Evolutionary conservation across 2,888 invertebrate species (phyloP).

Genomic region (Torymus aiolomorphi): DNA sequence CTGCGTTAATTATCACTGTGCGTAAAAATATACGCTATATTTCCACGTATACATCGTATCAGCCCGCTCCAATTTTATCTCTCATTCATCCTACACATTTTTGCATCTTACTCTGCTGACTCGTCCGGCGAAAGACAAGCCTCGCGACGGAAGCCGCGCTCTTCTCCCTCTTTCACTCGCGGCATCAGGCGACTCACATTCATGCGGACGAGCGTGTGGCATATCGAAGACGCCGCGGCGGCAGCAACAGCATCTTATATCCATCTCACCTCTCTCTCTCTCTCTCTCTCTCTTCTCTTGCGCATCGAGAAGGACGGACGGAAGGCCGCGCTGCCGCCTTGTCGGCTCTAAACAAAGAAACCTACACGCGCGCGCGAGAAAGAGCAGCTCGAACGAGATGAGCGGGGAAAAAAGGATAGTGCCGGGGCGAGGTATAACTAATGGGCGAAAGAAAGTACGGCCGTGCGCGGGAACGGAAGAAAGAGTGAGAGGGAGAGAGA

Average conservation of each 20-base stretch:
- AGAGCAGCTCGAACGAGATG: slow-evolving; percentile 47
- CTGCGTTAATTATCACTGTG: too few species aligned
- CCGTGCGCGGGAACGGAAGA: slow-evolving; percentile 41
- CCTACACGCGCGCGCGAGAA: neutral
- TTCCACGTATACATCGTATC: neutral
- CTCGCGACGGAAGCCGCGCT: slow-evolving; percentile 26
- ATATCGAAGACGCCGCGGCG: neutral
- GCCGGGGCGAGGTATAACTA: slow-evolving; percentile 55
- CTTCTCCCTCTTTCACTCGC: neutral
- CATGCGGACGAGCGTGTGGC: slow-evolving; percentile 28
- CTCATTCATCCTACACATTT: neutral
- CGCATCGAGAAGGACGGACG: neutral
- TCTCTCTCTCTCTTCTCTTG: too few species aligned
- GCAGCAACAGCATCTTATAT: neutral
- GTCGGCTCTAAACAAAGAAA: slow-evolving; percentile 43
- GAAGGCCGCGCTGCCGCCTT: neutral
- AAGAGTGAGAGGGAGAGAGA: slow-evolving; percentile 57
- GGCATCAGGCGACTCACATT: slow-evolving; percentile 35
- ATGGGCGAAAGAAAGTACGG: slow-evolving; percentile 59
- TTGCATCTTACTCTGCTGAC: slow-evolving; percentile 10
- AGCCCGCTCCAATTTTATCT: neutral
- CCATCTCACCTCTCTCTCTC: too few species aligned
- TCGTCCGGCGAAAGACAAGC: slow-evolving; percentile 21
- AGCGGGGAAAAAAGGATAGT: slow-evolving; percentile 49
- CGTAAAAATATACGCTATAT: too few species aligned